These are phyloP conservation scores for Rapana venosa DNA, from an alignment of 2,888 invertebrate genomes.

Conservation along the genomic window DNA sequence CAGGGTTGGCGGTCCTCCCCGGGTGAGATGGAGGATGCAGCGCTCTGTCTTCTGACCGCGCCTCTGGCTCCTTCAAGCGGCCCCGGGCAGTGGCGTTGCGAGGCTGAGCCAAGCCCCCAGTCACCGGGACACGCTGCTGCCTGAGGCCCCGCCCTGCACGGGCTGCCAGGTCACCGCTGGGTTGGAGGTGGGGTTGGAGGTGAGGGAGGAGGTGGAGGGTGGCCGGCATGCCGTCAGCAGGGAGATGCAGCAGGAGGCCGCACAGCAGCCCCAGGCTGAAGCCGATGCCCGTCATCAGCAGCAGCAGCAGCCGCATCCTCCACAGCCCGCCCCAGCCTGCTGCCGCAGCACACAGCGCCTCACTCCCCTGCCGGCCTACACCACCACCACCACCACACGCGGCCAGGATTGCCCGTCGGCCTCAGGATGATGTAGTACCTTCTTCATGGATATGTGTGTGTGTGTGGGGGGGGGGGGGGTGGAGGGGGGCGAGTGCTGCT, in stretches of 20 bases:
- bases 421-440: not conserved
- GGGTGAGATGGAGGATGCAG: not conserved
- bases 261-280: constrained; percentile 68
- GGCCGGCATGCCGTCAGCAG: constrained; percentile 64
- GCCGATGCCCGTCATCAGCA: constrained; percentile 67
- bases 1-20: not conserved
- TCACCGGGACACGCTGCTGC: not conserved
- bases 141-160: not conserved
- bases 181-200: not conserved
- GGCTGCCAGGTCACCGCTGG: not conserved
- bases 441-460: not conserved
- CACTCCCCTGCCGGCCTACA: not conserved
- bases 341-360: no score
- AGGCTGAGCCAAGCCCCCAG: not conserved
- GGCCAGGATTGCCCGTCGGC: not conserved
- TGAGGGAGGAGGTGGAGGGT: constrained; percentile 45
- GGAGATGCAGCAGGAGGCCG: constrained; percentile 66
- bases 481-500: no score
- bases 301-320: constrained; percentile 53
- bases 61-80: no score
- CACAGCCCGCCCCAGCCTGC: not conserved
- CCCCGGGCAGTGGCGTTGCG: no score
- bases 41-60: not conserved
- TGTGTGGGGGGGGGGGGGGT: no score
- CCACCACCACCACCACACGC: not conserved